Base-by-base conservation (phyloP, 2,113 vertebrate genomes). In the Syngnathus floridae region DNA sequence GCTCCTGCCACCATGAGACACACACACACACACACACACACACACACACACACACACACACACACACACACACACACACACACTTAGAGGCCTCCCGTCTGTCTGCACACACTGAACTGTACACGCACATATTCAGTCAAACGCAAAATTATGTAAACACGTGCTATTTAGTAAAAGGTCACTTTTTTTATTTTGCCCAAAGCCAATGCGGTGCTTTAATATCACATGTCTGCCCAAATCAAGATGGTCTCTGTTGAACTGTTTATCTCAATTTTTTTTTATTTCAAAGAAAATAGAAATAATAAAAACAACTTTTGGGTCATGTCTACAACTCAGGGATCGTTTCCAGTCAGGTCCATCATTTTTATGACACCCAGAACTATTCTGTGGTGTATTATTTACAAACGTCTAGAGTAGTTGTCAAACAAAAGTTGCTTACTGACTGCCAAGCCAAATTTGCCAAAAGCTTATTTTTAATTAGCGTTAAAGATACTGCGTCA, bases 1-100 rank as follows among this genome's bases (percentile, higher is more conserved):
- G 85, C 87, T 88, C 87, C 84, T 77, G 75, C 79, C 70, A 79
- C 74, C 77, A 86, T 86, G 74, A 72, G 17, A 67, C 72, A 69
- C 63, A 67, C 66, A 57, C 19, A 56, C 66, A 69, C 62, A 45
- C 56, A 60, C 51, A 31, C 48, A 35, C 48, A 0, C 54, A 63
- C 21, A 56, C 65, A 67, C 59, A 38, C 54, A 64, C 48, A 26
- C 41, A 66, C 71, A 70, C 62, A 66, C 22, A 26, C 22, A 26
- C 22, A 67, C 72, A 69, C 63, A 65, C 66, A 57, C 19, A 56
- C 66, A 69, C 66, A 57, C 22, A 56, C 43, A 66, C 35, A 55
- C 67, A 70, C 41, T 38, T 46, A 63, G 46, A 31, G 41, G 36
- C 48, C 0, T 59, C 54, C 21, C 46, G 31, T 69, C 48, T 36